Conservation (phyloP, 2,797 vertebrate species). For the Apogon hyalosoma region DNA sequence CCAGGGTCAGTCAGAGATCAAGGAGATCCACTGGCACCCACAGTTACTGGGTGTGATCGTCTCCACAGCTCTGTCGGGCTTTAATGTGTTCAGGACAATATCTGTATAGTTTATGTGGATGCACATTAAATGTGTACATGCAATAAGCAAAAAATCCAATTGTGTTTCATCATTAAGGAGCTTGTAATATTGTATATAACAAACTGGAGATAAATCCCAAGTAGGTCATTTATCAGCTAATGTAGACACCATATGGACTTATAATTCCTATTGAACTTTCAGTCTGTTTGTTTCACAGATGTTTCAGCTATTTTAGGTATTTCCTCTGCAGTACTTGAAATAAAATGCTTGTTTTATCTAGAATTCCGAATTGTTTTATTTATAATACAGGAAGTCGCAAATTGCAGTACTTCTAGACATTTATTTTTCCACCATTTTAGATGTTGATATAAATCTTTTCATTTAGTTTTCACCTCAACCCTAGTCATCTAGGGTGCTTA, state of each 20-base stretch:
- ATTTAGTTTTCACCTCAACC: too few relatives aligned
- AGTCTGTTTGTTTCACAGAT: constrained; percentile 60
- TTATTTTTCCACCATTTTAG: too few relatives aligned
- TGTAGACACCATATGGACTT: constrained; percentile 17
- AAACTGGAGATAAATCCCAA: constrained; percentile 34
- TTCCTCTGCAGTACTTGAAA: constrained; percentile 37
- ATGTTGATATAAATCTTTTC: too few relatives aligned
- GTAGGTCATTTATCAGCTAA: constrained; percentile 28
- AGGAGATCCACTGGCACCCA: constrained; percentile 95
- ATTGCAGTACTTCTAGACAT: neutral
- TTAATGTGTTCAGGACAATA: constrained; percentile 93
- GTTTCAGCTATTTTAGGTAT: constrained; percentile 51
- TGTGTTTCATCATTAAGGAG: constrained; percentile 11
- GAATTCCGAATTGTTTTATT: constrained; percentile 2
- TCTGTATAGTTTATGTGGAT: constrained; percentile 81
- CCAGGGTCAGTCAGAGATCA: constrained; percentile 93
- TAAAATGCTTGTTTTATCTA: constrained; percentile 44
- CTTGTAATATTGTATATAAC: constrained; percentile 68
- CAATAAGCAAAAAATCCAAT: constrained; percentile 12
- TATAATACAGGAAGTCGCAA: neutral
- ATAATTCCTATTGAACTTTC: constrained; percentile 7
- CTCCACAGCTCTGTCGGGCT: constrained; percentile 90
- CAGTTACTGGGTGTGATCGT: constrained; percentile 90
- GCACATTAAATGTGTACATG: constrained; percentile 26
- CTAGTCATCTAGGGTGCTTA: too few relatives aligned